Percentiles rank a stretch among this genome's conserved stretches.
These are phyloP conservation scores for Latrodectus hesperus DNA, from an alignment of 2,888 invertebrate genomes.

Conservation along the genomic window DNA sequence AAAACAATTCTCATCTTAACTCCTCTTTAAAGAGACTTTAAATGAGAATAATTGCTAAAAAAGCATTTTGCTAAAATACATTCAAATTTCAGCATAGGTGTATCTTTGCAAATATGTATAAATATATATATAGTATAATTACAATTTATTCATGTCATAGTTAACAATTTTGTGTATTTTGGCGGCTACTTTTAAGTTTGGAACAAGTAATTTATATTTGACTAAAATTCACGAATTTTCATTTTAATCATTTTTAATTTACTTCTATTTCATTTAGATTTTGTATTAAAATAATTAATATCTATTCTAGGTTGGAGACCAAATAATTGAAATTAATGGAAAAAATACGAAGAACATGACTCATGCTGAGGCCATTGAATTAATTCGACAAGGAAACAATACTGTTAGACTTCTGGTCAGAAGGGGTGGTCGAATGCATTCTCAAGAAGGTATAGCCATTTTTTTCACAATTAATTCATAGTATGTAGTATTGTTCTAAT, in stretches of 20 bases:
- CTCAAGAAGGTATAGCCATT: slow-evolving; percentile 32
- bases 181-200: neutral
- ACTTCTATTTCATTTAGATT: neutral
- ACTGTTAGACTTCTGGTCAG: slow-evolving; percentile 77
- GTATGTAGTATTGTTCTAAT: no score
- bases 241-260: neutral
- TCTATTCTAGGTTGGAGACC: slow-evolving; percentile 80
- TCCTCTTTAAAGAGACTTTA: no score
- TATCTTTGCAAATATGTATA: no score
- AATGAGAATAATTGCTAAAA: no score
- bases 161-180: neutral
- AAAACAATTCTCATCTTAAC: no score
- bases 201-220: neutral
- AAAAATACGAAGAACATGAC: slow-evolving; percentile 83
- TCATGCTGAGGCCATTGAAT: slow-evolving; percentile 83
- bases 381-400: slow-evolving; percentile 82
- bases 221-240: neutral
- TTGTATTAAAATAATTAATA: neutral
- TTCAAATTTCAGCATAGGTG: no score
- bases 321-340: slow-evolving; percentile 83
- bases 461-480: neutral
- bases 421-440: slow-evolving; percentile 47
- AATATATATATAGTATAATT: no score
- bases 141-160: no score
- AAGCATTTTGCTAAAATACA: no score